These are phyloP conservation scores for Nyctereutes procyonoides DNA, from an alignment of 2,113 vertebrate species.

Conservation along the genomic window DNA sequence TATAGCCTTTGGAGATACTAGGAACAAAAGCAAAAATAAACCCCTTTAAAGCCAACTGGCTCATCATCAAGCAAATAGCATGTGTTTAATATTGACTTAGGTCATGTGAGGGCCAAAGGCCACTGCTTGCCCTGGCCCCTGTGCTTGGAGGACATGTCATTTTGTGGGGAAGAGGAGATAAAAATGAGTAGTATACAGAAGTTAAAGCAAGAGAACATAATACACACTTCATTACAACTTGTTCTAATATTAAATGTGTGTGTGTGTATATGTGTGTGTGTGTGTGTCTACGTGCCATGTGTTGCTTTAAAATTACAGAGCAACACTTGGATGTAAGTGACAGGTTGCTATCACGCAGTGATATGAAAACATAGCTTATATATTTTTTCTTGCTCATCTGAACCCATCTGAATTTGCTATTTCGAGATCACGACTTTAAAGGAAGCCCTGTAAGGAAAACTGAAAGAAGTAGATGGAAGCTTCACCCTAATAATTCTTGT, in stretches of 20 bases:
- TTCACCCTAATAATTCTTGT: constrained; percentile 59
- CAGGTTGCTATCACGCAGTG: background rate
- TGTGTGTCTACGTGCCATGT: background rate
- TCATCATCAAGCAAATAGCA: background rate
- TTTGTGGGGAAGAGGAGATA: background rate
- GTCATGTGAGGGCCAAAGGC: background rate
- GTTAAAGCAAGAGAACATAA: background rate
- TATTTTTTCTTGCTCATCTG: constrained; percentile 67
- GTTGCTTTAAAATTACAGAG: constrained; percentile 35
- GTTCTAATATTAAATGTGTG: background rate
- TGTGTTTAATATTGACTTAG: background rate
- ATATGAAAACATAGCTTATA: constrained; percentile 65
- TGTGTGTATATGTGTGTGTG: background rate
- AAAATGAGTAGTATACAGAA: background rate
- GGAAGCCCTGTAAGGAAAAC: constrained; percentile 60
- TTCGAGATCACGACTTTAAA: constrained; percentile 74
- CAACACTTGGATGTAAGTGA: background rate
- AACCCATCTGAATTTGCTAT: constrained; percentile 74
- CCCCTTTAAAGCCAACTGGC: background rate
- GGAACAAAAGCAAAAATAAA: background rate
- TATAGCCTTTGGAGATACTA: background rate
- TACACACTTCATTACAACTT: background rate
- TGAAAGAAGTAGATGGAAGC: constrained; percentile 62
- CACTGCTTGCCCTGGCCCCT: accelerated
- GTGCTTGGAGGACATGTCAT: background rate